Evolutionary conservation across 2,888 invertebrate species (phyloP), one percentile per base, ranked within the genome.

Genomic region (Netelia melanura): DNA sequence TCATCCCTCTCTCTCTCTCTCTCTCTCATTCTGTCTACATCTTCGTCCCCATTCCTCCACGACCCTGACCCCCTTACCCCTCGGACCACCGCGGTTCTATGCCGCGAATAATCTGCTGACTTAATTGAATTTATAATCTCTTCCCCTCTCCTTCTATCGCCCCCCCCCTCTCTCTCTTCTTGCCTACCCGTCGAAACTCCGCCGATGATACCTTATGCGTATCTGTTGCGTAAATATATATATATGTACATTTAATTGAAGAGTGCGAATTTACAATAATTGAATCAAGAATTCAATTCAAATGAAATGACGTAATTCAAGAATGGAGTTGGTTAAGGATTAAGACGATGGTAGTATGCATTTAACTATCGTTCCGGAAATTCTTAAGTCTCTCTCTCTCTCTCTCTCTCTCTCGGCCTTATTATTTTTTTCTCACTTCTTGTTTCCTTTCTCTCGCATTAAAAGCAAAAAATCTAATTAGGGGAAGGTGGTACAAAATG

Each of bases 71-170:
- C 79, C 71, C 1, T 14, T 14, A 17, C 68, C 70, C 30, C 10
- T 67, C 70, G 44, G 61, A 62, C n/a, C 52, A 58, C 61, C 62
- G 14, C 48, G 43, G 44, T 70, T 75, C 81, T 78, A 30, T 68
- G 52, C 61, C 61, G 52, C 61, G 78, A 81, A 85, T 85, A 85
- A 85, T 85, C 84, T 81, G 75, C 75, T 75, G 78, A 81, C 84
- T 85, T 85, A 85, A 85, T 85, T 85, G 84, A 85, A 85, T 85
- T 85, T 85, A 85, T 85, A 85, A 85, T 85, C 84, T 77, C 71
- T 25, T 81, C 62, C n/a, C 54, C 68, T 72, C 64, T 71, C 70
- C 61, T 17, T 21, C n/a, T 43, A 58, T 8, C 38, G 0, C 6
- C 6, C 38, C 6, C 38, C 6, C 38, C 2, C 38, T 38, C 6